phyloP scores from a whole-genome alignment of 2,888 invertebrate genomes.

The Hemicrepidius hirtus region DNA sequence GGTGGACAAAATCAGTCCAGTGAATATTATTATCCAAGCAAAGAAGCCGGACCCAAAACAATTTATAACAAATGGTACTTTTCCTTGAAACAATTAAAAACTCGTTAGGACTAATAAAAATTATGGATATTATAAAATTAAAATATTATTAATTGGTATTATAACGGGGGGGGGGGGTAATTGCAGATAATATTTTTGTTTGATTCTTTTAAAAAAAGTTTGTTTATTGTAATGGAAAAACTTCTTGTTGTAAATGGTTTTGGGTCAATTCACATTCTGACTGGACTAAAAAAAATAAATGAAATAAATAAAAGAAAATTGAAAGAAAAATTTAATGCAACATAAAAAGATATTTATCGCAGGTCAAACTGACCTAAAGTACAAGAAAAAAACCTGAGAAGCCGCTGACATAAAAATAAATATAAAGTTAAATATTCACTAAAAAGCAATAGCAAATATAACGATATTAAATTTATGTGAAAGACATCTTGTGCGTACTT shows the following conservation, averaged over 20 bases:
- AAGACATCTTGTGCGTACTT: conserved; percentile 68
- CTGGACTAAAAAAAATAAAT: conserved; percentile 18
- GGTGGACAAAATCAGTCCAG: background rate
- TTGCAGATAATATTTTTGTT: too few relatives aligned
- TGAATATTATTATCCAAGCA: background rate
- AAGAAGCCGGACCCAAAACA: background rate
- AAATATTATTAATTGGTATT: too few relatives aligned
- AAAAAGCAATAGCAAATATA: conserved; percentile 54
- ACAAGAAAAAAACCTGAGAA: conserved; percentile 62
- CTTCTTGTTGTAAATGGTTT: too few relatives aligned
- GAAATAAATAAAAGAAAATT: conserved; percentile 57
- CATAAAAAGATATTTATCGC: conserved; percentile 58
- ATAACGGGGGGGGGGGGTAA: too few relatives aligned
- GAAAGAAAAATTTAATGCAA: conserved; percentile 62
- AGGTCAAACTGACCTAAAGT: conserved; percentile 60
- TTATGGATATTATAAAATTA: too few relatives aligned
- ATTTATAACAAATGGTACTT: conserved; percentile 20
- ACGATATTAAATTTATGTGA: conserved; percentile 54
- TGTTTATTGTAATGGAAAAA: too few relatives aligned
- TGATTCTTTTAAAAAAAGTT: too few relatives aligned
- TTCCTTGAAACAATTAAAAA: too few relatives aligned
- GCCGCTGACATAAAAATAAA: conserved; percentile 54
- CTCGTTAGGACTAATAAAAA: too few relatives aligned
- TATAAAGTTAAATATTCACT: conserved; percentile 30
- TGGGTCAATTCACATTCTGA: too few relatives aligned